Conservation (phyloP, 2,888 invertebrate genomes). For the Xestia ashworthii region DNA sequence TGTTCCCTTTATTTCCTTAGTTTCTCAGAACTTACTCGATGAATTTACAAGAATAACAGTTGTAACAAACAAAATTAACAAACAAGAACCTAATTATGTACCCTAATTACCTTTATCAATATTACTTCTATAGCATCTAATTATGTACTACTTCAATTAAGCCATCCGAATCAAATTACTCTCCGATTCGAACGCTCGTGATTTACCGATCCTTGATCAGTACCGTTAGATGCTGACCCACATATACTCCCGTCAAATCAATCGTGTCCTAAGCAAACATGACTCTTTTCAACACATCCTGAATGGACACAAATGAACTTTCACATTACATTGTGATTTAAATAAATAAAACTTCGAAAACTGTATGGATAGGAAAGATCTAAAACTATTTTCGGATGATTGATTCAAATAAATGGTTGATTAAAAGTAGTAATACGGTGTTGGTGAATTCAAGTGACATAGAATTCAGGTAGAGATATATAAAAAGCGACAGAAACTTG, state of each 20-base stretch:
- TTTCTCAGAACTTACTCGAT: neutral
- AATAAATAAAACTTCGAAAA: conserved; percentile 46
- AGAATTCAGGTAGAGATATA: neutral
- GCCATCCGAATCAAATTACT: conserved; percentile 30
- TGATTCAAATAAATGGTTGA: conserved; percentile 10
- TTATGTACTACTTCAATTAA: conserved; percentile 53
- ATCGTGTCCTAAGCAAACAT: conserved; percentile 64
- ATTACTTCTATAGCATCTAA: conserved; percentile 20
- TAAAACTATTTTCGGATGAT: neutral
- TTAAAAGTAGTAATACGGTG: neutral
- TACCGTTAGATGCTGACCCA: conserved; percentile 60
- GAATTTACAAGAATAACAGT: neutral
- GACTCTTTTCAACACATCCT: conserved; percentile 51
- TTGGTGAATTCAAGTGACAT: neutral
- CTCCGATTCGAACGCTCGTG: conserved; percentile 43
- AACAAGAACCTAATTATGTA: neutral
- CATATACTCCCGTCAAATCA: conserved; percentile 53
- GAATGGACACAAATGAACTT: conserved; percentile 67
- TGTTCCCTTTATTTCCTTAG: neutral
- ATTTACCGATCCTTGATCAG: conserved; percentile 55
- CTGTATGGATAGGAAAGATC: conserved; percentile 21
- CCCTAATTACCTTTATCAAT: neutral
- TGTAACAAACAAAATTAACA: neutral
- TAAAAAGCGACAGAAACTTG: neutral
- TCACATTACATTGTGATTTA: conserved; percentile 52